Evolutionary conservation across 1,140 invertebrate species (phyloP).

Genomic region (Brachystomella parvula): DNA sequence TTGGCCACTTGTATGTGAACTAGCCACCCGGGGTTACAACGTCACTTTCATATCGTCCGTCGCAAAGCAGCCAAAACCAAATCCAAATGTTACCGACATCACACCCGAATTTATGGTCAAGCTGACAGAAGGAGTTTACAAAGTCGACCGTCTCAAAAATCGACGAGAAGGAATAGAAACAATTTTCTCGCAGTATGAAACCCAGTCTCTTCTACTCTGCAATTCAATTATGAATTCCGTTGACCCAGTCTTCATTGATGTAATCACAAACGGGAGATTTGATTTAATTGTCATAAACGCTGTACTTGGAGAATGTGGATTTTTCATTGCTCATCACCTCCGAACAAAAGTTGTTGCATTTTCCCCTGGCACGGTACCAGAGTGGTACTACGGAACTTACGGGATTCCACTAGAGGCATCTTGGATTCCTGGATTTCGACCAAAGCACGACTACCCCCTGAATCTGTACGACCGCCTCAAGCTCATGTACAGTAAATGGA

Average conservation of each 20-base stretch:
- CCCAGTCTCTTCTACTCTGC: not conserved
- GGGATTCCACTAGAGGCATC: slow-evolving; percentile 10
- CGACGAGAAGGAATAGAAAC: not conserved
- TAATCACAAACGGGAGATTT: not conserved
- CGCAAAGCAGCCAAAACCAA: slow-evolving; percentile 1
- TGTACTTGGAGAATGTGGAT: slow-evolving; percentile 23
- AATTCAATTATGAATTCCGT: not conserved
- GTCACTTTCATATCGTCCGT: slow-evolving; percentile 19
- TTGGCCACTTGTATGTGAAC: slow-evolving; percentile 15
- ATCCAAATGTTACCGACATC: slow-evolving; percentile 11
- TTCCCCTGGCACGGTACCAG: not conserved
- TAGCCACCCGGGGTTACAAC: slow-evolving; percentile 16
- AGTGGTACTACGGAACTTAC: slow-evolving; percentile 14
- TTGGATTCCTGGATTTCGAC: slow-evolving; percentile 11
- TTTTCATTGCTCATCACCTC: slow-evolving; percentile 12
- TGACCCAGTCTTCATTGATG: not conserved
- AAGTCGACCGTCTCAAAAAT: slow-evolving; percentile 15
- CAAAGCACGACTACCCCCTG: not conserved
- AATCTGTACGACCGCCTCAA: not conserved
- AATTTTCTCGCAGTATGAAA: not conserved
- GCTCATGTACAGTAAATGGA: not conserved
- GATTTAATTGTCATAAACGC: slow-evolving; percentile 19
- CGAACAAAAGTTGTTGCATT: slow-evolving; percentile 10
- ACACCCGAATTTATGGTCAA: not conserved
- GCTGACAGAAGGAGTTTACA: slow-evolving; percentile 7